Percentiles rank a stretch among this genome's conserved stretches.
These are phyloP conservation scores for Parasteatoda tepidariorum DNA, from an alignment of 1,140 invertebrate genomes.

Conservation along the genomic window DNA sequence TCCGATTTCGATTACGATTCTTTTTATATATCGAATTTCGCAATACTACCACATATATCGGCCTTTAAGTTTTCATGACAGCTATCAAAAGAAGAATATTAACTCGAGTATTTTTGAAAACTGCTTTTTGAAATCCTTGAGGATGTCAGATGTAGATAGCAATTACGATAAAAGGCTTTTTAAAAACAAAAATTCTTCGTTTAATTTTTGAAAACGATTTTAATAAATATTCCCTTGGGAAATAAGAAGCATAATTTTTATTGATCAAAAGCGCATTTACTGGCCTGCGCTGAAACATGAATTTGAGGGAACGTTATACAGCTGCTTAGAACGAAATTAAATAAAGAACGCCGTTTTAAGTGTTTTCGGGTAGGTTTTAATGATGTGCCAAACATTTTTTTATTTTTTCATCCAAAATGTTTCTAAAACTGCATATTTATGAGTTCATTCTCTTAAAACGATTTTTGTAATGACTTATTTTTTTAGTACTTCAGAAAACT, in stretches of 20 bases:
- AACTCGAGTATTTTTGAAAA: background rate
- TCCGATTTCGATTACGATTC: conserved; percentile 16
- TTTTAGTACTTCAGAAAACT: no score
- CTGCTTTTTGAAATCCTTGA: background rate
- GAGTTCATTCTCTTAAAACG: background rate
- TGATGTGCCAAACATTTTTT: no score
- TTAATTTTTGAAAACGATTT: background rate
- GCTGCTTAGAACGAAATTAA: background rate
- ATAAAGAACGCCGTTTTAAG: background rate
- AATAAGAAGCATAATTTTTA: conserved; percentile 3
- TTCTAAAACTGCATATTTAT: background rate
- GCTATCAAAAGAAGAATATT: conserved; percentile 1
- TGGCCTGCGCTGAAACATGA: background rate
- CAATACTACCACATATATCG: conserved; percentile 1
- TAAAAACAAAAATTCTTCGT: background rate
- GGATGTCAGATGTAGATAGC: conserved; percentile 3
- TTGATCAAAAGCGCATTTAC: conserved; percentile 3
- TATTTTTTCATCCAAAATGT: no score
- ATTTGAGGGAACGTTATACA: background rate
- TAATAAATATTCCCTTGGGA: background rate
- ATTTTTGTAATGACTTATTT: background rate
- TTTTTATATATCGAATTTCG: background rate
- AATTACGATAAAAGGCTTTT: conserved; percentile 32
- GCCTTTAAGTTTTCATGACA: conserved; percentile 13
- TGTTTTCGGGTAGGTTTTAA: background rate